Percentiles rank a stretch among this genome's conserved stretches.
Conservation (phyloP, 2,113 vertebrate species). For the Bos taurus region ARS-UCD2.0 NC_037330.1:8136501-8137000, state of each 20-base stretch:
- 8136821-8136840: not conserved
- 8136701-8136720: not conserved
- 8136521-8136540: not conserved
- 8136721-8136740: not conserved
- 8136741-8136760: not conserved
- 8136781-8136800: not conserved
- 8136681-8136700: not conserved
- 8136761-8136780: not conserved
- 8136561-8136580: not conserved
- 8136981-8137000: not conserved
- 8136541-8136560: not conserved
- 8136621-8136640: not conserved
- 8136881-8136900: not conserved
- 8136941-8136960: not conserved
- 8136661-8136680: not conserved
- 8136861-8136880: not conserved
- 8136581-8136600: not conserved
- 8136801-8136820: not conserved
- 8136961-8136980: not conserved
- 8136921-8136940: not conserved
- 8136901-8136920: not conserved
- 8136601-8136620: not conserved
- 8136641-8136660: not conserved
- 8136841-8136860: not conserved
- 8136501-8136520: not conserved